Evolutionary conservation across 2,888 invertebrate species (phyloP), one percentile per base, ranked within the genome.

Genomic region (Oscheius sp.): DNA sequence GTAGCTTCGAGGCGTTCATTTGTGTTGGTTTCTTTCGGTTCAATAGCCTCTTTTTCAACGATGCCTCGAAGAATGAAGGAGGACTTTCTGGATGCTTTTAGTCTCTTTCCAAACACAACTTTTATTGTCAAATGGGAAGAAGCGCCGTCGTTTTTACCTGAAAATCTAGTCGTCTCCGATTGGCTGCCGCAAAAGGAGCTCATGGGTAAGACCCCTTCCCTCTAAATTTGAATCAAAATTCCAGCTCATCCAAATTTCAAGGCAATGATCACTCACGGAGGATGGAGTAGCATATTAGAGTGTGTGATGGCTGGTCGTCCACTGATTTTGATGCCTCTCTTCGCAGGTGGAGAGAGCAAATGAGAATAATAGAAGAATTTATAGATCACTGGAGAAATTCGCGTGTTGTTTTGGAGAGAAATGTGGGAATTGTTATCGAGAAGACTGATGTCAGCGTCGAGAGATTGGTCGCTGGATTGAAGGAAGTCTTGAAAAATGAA

Each of bases 261-360:
- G 42, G 79, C 74, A 15, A 81, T 83, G 8, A 74, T 83, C 45
- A 83, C 83, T 15, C 83, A 83, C 64, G 83, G 82, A 2, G 83
- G 83, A 33, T 83, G 82, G 83, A 81, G 81, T 61, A 78, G 74
- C 39, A 78, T 83, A 57, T 65, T 82, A 53, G 83, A 83, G 71
- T 79, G 81, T 0, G 65, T 79, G 10, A 53, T 74, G 53, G 67
- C 74, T 34, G 76, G 70, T 15, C 71, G 74, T 37, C 82, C 83
- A 6, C 80, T 83, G 79, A 78, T 83, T 64, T 70, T 83, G 34
- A 82, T 83, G 79, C 83, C 83, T 1, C 65, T 83, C 15, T 83
- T 83, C 37, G 83, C 81, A 17, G 81, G 81, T 80, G n/a, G n/a
- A n/a, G n/a, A n/a, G n/a, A 61, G 15, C 31, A n/a, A 29, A 74